These are phyloP conservation scores for Geodia barretti DNA, from an alignment of 37 sponge, comb jelly and placozoan genomes.

Conservation along the genomic window DNA sequence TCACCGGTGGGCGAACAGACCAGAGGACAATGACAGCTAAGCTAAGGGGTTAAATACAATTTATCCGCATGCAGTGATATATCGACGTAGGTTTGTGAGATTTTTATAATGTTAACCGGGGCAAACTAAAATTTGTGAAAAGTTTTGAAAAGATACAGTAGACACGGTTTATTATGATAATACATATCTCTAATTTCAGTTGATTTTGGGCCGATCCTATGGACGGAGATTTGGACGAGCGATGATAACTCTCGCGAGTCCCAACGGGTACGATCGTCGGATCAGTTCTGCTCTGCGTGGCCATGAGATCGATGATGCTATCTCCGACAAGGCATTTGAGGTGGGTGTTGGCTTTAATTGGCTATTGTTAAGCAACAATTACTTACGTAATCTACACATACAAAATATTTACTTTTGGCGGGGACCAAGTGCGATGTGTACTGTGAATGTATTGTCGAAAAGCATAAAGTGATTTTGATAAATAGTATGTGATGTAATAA, in stretches of 20 bases:
- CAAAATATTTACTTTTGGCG: neutral
- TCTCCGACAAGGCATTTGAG: too few relatives aligned
- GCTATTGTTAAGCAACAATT: neutral
- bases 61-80: too few relatives aligned
- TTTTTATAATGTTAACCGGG: too few relatives aligned
- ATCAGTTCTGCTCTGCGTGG: constrained; percentile 1
- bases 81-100: too few relatives aligned
- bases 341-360: too few relatives aligned
- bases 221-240: constrained; percentile 21
- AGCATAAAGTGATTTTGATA: neutral
- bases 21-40: neutral
- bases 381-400: neutral
- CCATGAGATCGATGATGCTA: neutral
- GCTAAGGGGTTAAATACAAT: neutral
- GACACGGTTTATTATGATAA: too few relatives aligned
- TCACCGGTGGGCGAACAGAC: neutral
- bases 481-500: too few relatives aligned
- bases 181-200: too few relatives aligned
- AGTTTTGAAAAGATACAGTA: too few relatives aligned
- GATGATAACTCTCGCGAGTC: constrained; percentile 13
- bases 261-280: constrained; percentile 19
- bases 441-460: neutral
- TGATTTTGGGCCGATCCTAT: neutral
- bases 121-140: too few relatives aligned
- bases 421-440: neutral